Evolutionary conservation across 2,113 vertebrate species (phyloP).

Genomic region (Lota lota): DNA sequence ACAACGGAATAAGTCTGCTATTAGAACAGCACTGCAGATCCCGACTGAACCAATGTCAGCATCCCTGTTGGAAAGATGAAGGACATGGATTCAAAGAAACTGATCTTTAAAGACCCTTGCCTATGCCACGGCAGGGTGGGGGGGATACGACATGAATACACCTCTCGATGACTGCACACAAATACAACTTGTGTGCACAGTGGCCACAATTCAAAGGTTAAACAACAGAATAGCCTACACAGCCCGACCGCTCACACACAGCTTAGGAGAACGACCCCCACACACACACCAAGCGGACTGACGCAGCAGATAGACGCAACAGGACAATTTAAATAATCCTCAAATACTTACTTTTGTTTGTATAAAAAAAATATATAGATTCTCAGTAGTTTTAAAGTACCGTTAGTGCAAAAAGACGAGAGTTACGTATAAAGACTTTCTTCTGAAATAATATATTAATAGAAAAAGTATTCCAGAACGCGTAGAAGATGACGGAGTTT

Average conservation of each 20-base stretch:
- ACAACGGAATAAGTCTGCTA: too few species aligned
- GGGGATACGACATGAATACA: too few species aligned
- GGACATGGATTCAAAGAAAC: too few species aligned
- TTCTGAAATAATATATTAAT: constrained; percentile 67
- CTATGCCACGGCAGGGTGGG: too few species aligned
- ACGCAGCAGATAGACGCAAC: constrained; percentile 66
- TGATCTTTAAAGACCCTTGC: too few species aligned
- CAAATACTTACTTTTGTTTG: constrained; percentile 68
- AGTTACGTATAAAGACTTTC: constrained; percentile 71
- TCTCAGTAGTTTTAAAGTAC: constrained; percentile 76
- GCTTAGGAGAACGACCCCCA: constrained; percentile 45
- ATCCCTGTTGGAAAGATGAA: too few species aligned
- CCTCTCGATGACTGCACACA: too few species aligned
- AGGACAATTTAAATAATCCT: too few species aligned
- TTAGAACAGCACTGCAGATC: too few species aligned
- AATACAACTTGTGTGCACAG: too few species aligned
- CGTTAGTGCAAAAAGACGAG: constrained; percentile 77
- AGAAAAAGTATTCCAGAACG: constrained; percentile 74
- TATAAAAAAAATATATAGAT: constrained; percentile 32
- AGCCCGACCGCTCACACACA: neutral
- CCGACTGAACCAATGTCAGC: too few species aligned
- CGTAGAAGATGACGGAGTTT: constrained; percentile 55
- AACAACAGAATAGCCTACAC: neutral
- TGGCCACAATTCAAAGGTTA: constrained; percentile 27
- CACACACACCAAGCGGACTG: constrained; percentile 62